Evolutionary conservation across 2,797 vertebrate species (phyloP).

Genomic region (Rhabdomys pumilio): DNA sequence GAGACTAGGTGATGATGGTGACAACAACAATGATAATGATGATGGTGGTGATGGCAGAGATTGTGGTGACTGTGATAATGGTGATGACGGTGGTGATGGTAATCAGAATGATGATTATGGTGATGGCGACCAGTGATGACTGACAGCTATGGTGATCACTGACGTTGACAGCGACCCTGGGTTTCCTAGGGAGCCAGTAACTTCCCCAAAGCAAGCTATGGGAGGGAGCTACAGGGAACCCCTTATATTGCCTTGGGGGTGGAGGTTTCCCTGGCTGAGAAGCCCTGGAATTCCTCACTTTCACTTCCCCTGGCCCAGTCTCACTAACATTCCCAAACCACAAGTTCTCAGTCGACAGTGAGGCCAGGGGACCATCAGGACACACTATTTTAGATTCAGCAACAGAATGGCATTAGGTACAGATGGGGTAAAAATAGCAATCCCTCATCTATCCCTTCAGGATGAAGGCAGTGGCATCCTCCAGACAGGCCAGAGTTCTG

Average conservation of each 20-base stretch:
- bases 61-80: too few relatives aligned
- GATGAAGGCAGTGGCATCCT: neutral
- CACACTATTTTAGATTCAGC: neutral
- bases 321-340: neutral
- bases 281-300: neutral
- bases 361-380: neutral
- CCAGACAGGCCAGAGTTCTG: neutral
- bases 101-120: neutral
- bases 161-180: rapidly evolving
- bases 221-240: neutral
- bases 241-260: neutral
- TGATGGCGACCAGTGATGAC: neutral
- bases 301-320: neutral
- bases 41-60: rapidly evolving
- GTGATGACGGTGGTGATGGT: too few relatives aligned
- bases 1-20: neutral
- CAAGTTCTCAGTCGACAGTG: neutral
- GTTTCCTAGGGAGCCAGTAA: neutral
- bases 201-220: neutral
- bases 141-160: rapidly evolving
- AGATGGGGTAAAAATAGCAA: rapidly evolving
- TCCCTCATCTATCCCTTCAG: neutral
- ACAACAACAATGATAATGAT: rapidly evolving
- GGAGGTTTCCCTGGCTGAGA: neutral
- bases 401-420: neutral